These are phyloP conservation scores for Heliornis fulica DNA, from an alignment of 2,113 vertebrate species.

Conservation along the genomic window DNA sequence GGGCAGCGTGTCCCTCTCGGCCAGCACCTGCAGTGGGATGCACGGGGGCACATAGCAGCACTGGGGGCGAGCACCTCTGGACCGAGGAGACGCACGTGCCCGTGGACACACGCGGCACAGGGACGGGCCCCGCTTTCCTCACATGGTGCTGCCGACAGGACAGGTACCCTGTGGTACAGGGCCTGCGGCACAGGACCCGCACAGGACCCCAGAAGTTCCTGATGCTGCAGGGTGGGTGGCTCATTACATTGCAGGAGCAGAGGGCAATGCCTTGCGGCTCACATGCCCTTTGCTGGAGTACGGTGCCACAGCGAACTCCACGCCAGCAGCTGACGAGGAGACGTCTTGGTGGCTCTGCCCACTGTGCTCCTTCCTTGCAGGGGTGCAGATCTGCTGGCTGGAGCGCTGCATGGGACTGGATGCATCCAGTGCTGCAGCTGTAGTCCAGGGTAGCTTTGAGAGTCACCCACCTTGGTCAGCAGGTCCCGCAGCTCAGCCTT, in stretches of 20 bases:
- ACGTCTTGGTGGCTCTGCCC: not conserved
- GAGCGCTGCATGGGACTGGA: not conserved
- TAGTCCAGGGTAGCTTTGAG: not conserved
- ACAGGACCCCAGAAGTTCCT: rapidly evolving
- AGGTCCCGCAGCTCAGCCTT: slow-evolving; percentile 82
- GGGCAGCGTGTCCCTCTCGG: slow-evolving; percentile 80
- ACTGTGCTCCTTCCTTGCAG: no score
- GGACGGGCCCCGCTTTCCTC: not conserved
- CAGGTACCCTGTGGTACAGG: rapidly evolving
- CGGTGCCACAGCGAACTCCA: rapidly evolving
- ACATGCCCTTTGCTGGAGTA: not conserved
- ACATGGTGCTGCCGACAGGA: rapidly evolving
- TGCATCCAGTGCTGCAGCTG: not conserved
- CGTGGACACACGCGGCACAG: not conserved
- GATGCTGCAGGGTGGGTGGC: rapidly evolving
- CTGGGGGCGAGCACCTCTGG: not conserved
- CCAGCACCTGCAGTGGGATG: slow-evolving; percentile 79
- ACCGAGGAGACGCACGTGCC: rapidly evolving
- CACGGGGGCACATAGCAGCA: rapidly evolving
- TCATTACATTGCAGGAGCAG: rapidly evolving
- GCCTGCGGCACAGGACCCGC: rapidly evolving
- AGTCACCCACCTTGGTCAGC: slow-evolving; percentile 79
- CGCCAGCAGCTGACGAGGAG: rapidly evolving
- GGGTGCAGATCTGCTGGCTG: no score
- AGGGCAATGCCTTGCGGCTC: not conserved